These are phyloP conservation scores for Hyles lineata DNA, from an alignment of 2,888 invertebrate genomes.

Conservation along the genomic window DNA sequence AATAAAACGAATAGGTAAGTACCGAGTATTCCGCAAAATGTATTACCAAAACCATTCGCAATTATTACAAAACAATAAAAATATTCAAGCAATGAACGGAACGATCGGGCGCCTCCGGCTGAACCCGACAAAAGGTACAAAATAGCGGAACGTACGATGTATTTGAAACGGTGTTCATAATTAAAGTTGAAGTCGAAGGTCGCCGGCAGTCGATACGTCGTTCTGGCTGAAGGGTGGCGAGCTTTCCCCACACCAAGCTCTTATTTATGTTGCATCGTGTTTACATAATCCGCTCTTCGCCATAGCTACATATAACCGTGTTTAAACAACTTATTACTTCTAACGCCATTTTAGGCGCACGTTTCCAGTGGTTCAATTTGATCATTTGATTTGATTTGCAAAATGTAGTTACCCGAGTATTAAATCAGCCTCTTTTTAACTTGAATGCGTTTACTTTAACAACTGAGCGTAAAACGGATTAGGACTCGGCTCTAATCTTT, in stretches of 20 bases:
- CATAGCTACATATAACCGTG: not conserved
- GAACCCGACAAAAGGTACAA: not conserved
- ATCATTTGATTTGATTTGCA: not conserved
- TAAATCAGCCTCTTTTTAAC: not conserved
- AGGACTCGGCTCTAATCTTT: too few relatives aligned
- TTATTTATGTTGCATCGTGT: slow-evolving; percentile 35
- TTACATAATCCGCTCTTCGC: slow-evolving; percentile 12
- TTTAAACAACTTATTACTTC: not conserved
- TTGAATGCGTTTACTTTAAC: not conserved
- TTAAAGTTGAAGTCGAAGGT: slow-evolving; percentile 49
- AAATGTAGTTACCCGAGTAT: not conserved
- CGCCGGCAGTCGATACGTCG: slow-evolving; percentile 50
- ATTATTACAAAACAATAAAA: too few relatives aligned
- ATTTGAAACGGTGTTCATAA: slow-evolving; percentile 44
- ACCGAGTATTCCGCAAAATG: too few relatives aligned
- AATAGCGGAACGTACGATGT: not conserved
- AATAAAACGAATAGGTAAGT: too few relatives aligned
- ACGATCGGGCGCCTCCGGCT: too few relatives aligned
- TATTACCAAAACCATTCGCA: too few relatives aligned
- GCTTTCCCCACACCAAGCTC: slow-evolving; percentile 33
- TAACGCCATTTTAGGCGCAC: not conserved
- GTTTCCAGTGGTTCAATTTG: not conserved
- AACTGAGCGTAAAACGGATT: too few relatives aligned
- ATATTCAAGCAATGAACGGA: too few relatives aligned
- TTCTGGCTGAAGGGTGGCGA: slow-evolving; percentile 34